These are phyloP conservation scores for Tarsius wallacei DNA, from an alignment of 2,797 vertebrate species.

Conservation along the genomic window DNA sequence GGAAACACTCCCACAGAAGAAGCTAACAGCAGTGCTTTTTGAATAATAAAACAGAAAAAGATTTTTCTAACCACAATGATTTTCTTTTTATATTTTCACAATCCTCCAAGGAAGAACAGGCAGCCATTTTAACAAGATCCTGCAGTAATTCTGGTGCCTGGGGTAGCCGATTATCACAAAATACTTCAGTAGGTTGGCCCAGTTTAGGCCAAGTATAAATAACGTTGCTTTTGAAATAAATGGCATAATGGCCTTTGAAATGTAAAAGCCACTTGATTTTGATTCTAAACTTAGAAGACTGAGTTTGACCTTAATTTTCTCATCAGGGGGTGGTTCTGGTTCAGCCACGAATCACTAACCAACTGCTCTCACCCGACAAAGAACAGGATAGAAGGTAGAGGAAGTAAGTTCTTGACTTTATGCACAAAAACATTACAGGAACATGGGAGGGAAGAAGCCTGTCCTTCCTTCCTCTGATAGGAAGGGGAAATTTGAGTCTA, in stretches of 20 bases:
- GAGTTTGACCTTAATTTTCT: slow-evolving; percentile 71
- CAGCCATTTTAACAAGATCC: slow-evolving; percentile 71
- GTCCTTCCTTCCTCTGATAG: not conserved
- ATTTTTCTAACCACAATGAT: slow-evolving; percentile 67
- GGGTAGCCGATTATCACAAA: slow-evolving; percentile 47
- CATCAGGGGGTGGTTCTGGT: not conserved
- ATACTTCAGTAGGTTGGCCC: slow-evolving; percentile 43
- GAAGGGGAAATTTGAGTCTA: not conserved
- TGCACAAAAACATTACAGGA: not conserved
- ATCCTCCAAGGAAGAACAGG: slow-evolving; percentile 18
- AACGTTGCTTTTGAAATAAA: slow-evolving; percentile 66
- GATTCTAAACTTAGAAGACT: slow-evolving; percentile 74
- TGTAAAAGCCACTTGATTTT: slow-evolving; percentile 72
- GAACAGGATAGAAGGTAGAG: not conserved
- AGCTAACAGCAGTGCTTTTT: slow-evolving; percentile 63
- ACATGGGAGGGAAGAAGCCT: not conserved
- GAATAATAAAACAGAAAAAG: slow-evolving; percentile 78
- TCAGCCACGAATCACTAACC: not conserved
- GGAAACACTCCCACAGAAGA: slow-evolving; percentile 67
- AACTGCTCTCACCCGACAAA: not conserved
- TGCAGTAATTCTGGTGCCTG: slow-evolving; percentile 14
- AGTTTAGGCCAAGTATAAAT: slow-evolving; percentile 70
- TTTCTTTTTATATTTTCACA: slow-evolving; percentile 69
- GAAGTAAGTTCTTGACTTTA: not conserved
- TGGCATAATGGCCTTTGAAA: slow-evolving; percentile 58